Conservation (phyloP, 2,888 invertebrate species). For the Eurytoma adleriae region DNA sequence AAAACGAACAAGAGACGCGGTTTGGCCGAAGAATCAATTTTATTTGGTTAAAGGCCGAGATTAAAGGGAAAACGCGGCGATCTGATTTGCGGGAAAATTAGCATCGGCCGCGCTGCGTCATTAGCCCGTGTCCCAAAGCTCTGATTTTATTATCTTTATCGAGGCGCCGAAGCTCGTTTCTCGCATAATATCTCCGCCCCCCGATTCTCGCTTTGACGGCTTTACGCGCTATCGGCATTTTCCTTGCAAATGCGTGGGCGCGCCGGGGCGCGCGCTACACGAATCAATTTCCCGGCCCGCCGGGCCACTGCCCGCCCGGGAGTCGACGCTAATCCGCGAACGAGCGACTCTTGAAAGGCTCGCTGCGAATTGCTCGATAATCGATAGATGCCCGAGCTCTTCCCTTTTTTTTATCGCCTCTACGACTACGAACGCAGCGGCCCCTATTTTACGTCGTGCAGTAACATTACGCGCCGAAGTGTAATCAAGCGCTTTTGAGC, state of each 20-base stretch:
- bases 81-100: neutral
- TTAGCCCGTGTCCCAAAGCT: neutral
- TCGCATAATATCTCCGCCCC: no score
- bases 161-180: neutral
- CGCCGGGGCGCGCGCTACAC: neutral
- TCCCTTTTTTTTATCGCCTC: no score
- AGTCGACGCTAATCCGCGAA: conserved; percentile 10
- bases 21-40: no score
- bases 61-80: no score
- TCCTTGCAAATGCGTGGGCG: conserved; percentile 1
- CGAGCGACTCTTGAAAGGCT: conserved; percentile 17
- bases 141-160: conserved; percentile 6
- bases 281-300: conserved; percentile 2
- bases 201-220: neutral
- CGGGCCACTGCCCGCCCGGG: neutral
- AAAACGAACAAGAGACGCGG: no score
- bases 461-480: no score
- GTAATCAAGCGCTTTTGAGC: no score
- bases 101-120: neutral
- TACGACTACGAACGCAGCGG: no score
- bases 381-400: neutral
- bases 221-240: neutral
- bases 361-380: neutral
- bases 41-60: no score
- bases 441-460: no score